Evolutionary conservation across 1,140 invertebrate species (phyloP).

Genomic region (Drosophila rhopaloa): DNA sequence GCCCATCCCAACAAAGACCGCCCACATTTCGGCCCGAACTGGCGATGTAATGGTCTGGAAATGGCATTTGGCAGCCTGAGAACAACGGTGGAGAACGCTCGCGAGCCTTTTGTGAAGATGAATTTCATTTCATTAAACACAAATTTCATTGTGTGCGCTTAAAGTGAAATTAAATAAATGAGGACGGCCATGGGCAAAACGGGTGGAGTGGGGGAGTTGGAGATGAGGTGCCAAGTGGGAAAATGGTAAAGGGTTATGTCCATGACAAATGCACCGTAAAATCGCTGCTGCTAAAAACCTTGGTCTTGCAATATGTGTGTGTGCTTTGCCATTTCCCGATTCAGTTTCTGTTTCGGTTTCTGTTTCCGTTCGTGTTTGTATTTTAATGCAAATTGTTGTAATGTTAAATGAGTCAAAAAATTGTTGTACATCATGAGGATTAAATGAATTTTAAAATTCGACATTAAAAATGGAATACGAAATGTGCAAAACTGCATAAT

Average conservation of each 20-base stretch:
- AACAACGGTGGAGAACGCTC: conserved; percentile 17
- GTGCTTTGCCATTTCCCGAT: conserved; percentile 23
- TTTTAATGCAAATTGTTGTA: conserved; percentile 68
- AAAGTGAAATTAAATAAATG: conserved; percentile 78
- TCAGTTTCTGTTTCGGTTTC: conserved; percentile 17
- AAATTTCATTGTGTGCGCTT: conserved; percentile 73
- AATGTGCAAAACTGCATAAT: conserved; percentile 57
- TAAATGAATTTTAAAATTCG: conserved; percentile 65
- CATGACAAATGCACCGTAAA: conserved; percentile 71
- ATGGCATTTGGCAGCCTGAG: conserved; percentile 62
- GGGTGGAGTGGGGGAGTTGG: not conserved
- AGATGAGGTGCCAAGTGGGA: conserved; percentile 6
- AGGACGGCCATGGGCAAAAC: not conserved
- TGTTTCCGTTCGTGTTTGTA: conserved; percentile 43
- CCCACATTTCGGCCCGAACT: conserved; percentile 15
- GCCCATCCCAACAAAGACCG: not conserved
- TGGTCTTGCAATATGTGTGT: conserved; percentile 9
- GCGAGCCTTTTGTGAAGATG: conserved; percentile 59
- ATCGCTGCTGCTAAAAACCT: conserved; percentile 64
- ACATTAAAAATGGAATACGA: conserved; percentile 42
- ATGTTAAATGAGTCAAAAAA: conserved; percentile 79
- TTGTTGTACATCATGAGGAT: conserved; percentile 54
- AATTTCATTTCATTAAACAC: conserved; percentile 79
- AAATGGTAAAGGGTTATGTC: conserved; percentile 24
- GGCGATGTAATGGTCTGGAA: conserved; percentile 75